A percentile compares a stretch with the other conserved stretches of the same genome.
Evolutionary conservation across 92 coral and sea anemone genomes (phyloP).

Genomic region (Ricordea florida): DNA sequence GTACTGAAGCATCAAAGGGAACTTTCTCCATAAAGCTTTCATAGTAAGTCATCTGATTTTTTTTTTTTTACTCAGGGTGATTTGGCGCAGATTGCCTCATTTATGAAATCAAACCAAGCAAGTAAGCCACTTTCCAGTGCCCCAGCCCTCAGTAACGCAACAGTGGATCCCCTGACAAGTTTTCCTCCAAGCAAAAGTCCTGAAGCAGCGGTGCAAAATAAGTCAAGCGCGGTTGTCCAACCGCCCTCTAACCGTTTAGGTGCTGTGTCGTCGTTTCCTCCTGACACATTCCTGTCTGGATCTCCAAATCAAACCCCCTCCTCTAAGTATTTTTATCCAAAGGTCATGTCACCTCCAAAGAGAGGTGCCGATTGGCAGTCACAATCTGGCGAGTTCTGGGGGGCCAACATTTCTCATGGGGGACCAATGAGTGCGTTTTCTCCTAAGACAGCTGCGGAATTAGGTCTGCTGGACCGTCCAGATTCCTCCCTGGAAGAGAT

Average conservation of each 20-base stretch:
- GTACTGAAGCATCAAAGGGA: no score
- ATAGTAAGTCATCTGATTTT: no score
- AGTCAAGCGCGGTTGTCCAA: no score
- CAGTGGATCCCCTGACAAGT: not conserved
- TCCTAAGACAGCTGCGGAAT: constrained; percentile 13
- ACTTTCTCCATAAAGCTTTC: no score
- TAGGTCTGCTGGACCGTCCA: constrained; percentile 20
- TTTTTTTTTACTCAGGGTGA: no score
- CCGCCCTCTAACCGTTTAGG: no score
- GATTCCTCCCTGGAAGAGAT: constrained; percentile 46
- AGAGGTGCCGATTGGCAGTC: not conserved
- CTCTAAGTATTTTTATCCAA: constrained; percentile 6
- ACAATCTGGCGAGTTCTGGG: not conserved
- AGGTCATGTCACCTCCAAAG: constrained; percentile 1
- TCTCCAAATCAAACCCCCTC: not conserved
- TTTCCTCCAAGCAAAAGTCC: no score
- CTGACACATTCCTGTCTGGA: not conserved
- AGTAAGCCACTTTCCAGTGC: not conserved
- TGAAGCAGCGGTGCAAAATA: no score
- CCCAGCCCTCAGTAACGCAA: not conserved
- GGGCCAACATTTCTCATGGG: not conserved
- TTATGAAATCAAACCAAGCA: not conserved
- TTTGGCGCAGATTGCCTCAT: not conserved
- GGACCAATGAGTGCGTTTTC: constrained; percentile 3
- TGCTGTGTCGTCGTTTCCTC: not conserved